Base-by-base conservation (phyloP, 2,888 invertebrate genomes). In the Nephrotoma guestfalica region DNA sequence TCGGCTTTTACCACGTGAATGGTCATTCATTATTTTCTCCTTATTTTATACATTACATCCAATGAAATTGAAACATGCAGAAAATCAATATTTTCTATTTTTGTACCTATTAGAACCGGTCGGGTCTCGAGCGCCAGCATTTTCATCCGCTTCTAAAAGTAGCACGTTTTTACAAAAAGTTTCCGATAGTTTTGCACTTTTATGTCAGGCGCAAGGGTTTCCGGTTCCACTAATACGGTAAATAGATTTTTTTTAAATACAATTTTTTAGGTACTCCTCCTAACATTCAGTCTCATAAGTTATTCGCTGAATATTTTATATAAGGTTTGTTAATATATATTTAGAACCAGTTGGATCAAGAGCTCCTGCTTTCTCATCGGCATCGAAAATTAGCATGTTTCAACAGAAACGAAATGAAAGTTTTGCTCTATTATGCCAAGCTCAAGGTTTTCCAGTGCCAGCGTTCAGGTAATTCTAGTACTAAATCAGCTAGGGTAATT, bases 391-490 rank as follows among this genome's bases (percentile, higher is more conserved):
- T 89, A 93, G 92, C 88, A 93, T 93, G 87, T 91, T 93, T 88
- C 91, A 92, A 86, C 90, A 92, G 85, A 88, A 90, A 42, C 89
- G 90, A 86, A 91, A 90, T 47, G 90, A 91, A 87, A 92, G 93
- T 87, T 92, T 94, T 89, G 93, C 93, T 42, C 90, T 95, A 87
- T 91, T 94, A 85, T 95, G 95, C 89, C 94, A 94, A 89, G 93
- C 95, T 88, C 95, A 95, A 91, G 94, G 93, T 13, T 93, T 92
- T 91, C 96, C 95, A 86, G 93, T 95, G 89, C 96, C 96, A 88
- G 89, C 94, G 88, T 94, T 94, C 93, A 94, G 94, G 95, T 95
- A 93, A 84, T 41, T 41, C 13, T 84, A 83, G 30, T 30, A 30
- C 1, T 30, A 30, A 30, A 30, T 30, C 30, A 2, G 30, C 3